A percentile compares a stretch with the other conserved stretches of the same genome.
Conservation (phyloP, 1,140 invertebrate species). For the Ceratosolen fusciceps region DNA sequence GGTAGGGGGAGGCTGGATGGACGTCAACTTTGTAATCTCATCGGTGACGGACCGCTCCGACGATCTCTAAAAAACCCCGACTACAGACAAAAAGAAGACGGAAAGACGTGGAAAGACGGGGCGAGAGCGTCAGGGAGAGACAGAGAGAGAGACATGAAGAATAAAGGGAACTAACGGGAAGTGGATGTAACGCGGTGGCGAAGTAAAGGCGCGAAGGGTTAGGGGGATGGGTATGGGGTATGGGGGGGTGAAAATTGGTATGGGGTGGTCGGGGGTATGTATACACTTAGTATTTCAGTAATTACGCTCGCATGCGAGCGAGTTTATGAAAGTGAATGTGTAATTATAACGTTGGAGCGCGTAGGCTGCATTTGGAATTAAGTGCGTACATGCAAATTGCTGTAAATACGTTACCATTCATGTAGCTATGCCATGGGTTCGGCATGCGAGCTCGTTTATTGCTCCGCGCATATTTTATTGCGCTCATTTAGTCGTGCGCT, state of each 20-base stretch:
- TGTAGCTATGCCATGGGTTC: background rate
- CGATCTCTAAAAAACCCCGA: too few species aligned
- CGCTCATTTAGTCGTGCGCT: background rate
- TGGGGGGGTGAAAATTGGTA: background rate
- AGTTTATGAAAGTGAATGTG: conserved; percentile 10
- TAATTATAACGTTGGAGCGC: background rate
- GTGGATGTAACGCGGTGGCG: too few species aligned
- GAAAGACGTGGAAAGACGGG: too few species aligned
- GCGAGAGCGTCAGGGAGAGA: background rate
- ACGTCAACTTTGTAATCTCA: background rate
- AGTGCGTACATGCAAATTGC: conserved; percentile 13
- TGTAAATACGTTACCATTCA: conserved; percentile 9
- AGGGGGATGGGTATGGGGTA: background rate
- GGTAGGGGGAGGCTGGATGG: too few species aligned
- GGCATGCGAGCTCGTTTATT: background rate
- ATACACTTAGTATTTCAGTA: background rate
- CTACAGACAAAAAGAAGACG: too few species aligned
- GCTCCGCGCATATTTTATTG: background rate
- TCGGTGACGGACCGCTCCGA: too few species aligned
- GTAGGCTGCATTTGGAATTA: background rate
- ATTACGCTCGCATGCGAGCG: background rate
- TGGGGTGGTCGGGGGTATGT: background rate
- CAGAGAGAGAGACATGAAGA: background rate
- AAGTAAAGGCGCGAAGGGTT: background rate
- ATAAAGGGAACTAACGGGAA: too few species aligned